A percentile compares a stretch with the other conserved stretches of the same genome.
These are phyloP conservation scores for Pyrgilauda ruficollis DNA, from an alignment of 2,113 vertebrate genomes.

Conservation along the genomic window DNA sequence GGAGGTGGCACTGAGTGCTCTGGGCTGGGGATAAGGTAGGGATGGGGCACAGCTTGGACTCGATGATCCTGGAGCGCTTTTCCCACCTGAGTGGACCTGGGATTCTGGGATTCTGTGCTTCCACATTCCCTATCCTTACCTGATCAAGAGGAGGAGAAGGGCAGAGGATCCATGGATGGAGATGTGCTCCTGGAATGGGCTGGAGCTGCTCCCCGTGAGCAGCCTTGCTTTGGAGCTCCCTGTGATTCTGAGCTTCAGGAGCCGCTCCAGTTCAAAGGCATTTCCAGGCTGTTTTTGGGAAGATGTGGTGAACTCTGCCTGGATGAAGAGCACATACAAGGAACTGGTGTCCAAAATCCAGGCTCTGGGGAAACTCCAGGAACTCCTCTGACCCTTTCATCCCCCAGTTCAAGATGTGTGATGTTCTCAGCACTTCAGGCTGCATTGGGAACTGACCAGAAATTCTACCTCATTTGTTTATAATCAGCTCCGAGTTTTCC, in stretches of 20 bases:
- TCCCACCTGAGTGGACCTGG: fast-evolving
- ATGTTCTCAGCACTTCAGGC: not conserved
- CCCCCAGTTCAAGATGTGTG: not conserved
- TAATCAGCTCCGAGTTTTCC: not conserved
- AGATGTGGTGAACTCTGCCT: not conserved
- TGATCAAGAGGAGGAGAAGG: not conserved
- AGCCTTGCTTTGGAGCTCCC: not conserved
- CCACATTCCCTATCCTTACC: not conserved
- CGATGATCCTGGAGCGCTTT: fast-evolving
- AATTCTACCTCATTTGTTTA: not conserved
- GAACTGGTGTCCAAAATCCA: not conserved
- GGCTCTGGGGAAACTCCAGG: not conserved
- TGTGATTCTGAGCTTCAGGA: not conserved
- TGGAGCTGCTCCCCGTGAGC: not conserved
- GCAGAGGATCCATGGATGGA: not conserved
- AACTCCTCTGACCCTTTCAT: not conserved
- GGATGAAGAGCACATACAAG: not conserved
- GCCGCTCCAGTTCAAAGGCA: not conserved
- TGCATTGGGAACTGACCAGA: not conserved
- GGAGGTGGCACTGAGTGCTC: not conserved
- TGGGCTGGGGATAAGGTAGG: not conserved
- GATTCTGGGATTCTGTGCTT: not conserved
- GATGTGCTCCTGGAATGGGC: not conserved
- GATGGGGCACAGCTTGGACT: fast-evolving
- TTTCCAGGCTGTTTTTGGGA: not conserved